A percentile compares a stretch with the other conserved stretches of the same genome.
phyloP scores from a whole-genome alignment of 1,140 invertebrate species.

The Caerostris extrusa region DNA sequence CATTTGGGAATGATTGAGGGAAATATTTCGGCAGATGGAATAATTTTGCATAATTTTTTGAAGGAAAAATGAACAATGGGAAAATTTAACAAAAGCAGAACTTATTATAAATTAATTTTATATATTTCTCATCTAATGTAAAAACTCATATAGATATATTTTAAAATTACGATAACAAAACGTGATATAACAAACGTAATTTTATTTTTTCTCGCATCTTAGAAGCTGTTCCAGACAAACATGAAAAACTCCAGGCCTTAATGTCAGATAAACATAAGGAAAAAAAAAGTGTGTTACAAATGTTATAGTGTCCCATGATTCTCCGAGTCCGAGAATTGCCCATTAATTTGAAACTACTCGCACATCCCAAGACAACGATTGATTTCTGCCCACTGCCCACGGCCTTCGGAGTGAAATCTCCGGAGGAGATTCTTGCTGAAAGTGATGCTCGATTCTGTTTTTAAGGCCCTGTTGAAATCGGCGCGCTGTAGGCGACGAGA shows the following conservation, averaged over 20 bases:
- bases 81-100: too few relatives aligned
- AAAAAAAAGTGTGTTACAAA: background rate
- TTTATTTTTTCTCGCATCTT: too few relatives aligned
- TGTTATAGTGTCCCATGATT: background rate
- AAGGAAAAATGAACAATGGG: too few relatives aligned
- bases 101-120: too few relatives aligned
- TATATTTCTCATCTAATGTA: too few relatives aligned
- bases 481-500: conserved; percentile 33
- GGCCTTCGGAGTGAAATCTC: background rate
- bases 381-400: background rate
- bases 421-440: conserved; percentile 51
- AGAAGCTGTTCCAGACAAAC: background rate
- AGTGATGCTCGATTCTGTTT: conserved; percentile 60
- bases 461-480: conserved; percentile 52
- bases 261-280: background rate
- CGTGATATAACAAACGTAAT: too few relatives aligned
- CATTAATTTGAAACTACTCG: background rate
- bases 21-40: too few relatives aligned
- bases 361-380: conserved; percentile 4
- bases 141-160: too few relatives aligned
- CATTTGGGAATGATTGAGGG: too few relatives aligned
- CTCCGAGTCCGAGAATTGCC: background rate
- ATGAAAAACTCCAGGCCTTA: background rate
- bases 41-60: too few relatives aligned
- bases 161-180: too few relatives aligned